These are phyloP conservation scores for Astyanax mexicanus DNA, from an alignment of 2,797 vertebrate genomes.

Conservation along the genomic window DNA sequence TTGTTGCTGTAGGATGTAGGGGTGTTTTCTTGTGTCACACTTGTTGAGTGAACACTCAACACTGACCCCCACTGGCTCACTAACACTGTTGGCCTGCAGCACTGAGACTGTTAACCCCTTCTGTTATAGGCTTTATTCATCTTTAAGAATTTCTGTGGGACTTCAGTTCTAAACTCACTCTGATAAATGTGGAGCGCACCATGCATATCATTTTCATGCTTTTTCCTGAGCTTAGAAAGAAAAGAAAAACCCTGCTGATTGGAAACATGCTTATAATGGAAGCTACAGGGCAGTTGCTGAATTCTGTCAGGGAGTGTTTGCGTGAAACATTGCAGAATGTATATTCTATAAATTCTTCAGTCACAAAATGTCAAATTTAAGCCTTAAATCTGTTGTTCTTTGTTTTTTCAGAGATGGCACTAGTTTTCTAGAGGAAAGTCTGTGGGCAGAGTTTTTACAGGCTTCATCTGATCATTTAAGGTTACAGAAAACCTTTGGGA, in stretches of 20 bases:
- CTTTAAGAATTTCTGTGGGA: not conserved
- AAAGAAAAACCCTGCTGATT: too few species aligned
- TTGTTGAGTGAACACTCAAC: constrained; percentile 36
- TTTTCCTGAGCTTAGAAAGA: not conserved
- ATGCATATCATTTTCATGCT: not conserved
- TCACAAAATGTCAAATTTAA: too few species aligned
- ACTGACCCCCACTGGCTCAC: constrained; percentile 13
- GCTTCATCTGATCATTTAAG: too few species aligned
- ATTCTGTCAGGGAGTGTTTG: too few species aligned
- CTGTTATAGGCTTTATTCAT: not conserved
- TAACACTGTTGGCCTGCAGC: constrained; percentile 17
- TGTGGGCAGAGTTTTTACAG: not conserved
- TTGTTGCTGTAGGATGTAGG: constrained; percentile 39
- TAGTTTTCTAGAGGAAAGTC: not conserved
- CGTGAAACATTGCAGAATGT: too few species aligned
- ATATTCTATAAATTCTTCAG: too few species aligned
- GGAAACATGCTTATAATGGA: too few species aligned
- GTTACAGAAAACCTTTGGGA: too few species aligned
- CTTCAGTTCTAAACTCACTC: not conserved
- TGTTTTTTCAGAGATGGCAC: too few species aligned
- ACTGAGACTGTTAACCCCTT: constrained; percentile 27
- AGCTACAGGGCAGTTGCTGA: too few species aligned
- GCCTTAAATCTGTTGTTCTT: too few species aligned
- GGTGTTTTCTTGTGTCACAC: constrained; percentile 32
- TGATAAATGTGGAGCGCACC: not conserved